Evolutionary conservation across 2,888 invertebrate species (phyloP).

Genomic region (Sphaerophoria rueppellii): DNA sequence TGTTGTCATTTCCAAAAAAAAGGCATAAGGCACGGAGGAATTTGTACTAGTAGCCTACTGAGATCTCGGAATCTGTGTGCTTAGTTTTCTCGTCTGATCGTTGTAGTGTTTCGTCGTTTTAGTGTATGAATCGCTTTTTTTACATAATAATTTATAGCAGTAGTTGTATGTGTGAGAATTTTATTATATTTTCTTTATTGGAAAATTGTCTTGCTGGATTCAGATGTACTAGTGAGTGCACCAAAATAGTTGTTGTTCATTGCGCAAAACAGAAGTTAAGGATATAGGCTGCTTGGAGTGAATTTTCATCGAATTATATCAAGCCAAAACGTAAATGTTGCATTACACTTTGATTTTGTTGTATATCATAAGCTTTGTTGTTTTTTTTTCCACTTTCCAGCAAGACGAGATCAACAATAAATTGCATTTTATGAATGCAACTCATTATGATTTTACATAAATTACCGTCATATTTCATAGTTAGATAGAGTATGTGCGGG

Average conservation of each 20-base stretch:
- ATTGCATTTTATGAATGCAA: conserved; percentile 3
- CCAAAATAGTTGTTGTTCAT: background rate
- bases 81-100: background rate
- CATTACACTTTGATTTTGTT: conserved; percentile 1
- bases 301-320: conserved; percentile 1
- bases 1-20: conserved; percentile 56
- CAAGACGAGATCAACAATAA: conserved; percentile 15
- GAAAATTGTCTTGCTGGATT: conserved; percentile 55
- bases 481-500: conserved; percentile 1
- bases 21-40: conserved; percentile 52
- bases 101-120: background rate
- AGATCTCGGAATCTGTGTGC: conserved; percentile 24
- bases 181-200: conserved; percentile 39
- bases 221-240: conserved; percentile 26
- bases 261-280: conserved; percentile 27
- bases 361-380: conserved; percentile 13
- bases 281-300: background rate
- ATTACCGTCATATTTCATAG: background rate
- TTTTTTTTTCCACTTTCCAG: conserved; percentile 11
- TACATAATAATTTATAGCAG: conserved; percentile 64
- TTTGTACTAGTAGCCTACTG: conserved; percentile 24
- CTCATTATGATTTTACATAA: conserved; percentile 34
- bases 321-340: background rate
- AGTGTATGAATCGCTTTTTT: conserved; percentile 33
- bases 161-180: conserved; percentile 39